Evolutionary conservation across 2,797 vertebrate genomes (phyloP).

Genomic region (Anas bernieri): DNA sequence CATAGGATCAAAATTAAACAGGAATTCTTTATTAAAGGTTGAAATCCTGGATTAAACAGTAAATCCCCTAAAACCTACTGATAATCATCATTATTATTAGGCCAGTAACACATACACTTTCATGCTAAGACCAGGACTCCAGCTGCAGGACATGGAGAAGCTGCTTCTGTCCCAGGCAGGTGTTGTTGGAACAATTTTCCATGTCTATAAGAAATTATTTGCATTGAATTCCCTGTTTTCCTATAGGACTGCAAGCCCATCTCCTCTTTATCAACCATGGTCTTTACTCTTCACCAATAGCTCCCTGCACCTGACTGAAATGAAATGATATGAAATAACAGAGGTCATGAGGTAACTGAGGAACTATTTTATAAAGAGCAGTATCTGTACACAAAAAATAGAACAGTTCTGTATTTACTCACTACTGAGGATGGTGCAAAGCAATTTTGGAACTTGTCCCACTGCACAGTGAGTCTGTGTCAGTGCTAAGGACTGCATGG

Average conservation of each 20-base stretch:
- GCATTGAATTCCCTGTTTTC: neutral
- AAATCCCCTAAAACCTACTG: neutral
- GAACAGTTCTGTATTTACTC: neutral
- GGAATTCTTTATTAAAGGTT: neutral
- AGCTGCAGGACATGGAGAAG: neutral
- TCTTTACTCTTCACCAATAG: neutral
- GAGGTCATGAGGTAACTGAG: neutral
- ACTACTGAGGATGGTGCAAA: neutral
- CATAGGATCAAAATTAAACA: neutral
- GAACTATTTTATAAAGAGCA: neutral
- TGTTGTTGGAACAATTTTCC: accelerated
- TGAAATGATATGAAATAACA: neutral
- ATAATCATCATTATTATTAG: neutral
- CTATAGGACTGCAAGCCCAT: neutral
- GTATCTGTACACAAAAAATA: no score
- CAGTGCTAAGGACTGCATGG: neutral
- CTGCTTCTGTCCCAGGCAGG: neutral
- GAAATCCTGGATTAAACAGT: neutral
- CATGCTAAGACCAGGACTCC: neutral
- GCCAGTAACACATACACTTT: neutral
- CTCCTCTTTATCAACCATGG: neutral
- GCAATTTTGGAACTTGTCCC: neutral
- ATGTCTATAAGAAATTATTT: neutral
- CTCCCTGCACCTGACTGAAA: neutral
- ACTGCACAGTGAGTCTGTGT: neutral